Conservation (phyloP, 2,888 invertebrate genomes). For the Drosophila barbarae region DNA sequence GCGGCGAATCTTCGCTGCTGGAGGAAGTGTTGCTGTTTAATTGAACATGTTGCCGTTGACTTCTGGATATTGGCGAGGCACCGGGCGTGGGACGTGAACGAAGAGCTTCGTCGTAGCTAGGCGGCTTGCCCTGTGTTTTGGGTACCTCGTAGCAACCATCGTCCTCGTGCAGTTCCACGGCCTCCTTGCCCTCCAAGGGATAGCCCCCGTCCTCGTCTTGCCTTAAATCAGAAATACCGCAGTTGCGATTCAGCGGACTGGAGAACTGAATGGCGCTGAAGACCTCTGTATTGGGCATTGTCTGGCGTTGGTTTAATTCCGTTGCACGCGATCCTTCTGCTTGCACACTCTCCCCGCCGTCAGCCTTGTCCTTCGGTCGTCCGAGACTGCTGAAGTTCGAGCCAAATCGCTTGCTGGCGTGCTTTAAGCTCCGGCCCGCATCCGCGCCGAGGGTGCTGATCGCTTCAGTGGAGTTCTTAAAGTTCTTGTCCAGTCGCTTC, state of each 20-base stretch:
- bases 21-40: conserved; percentile 39
- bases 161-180: conserved; percentile 12
- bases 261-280: conserved; percentile 78
- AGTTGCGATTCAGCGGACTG: conserved; percentile 77
- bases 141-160: conserved; percentile 78
- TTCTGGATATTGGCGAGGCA: conserved; percentile 44
- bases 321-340: conserved; percentile 9
- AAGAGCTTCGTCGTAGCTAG: conserved; percentile 77
- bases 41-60: conserved; percentile 28
- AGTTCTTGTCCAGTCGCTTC: conserved; percentile 78
- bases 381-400: conserved; percentile 72
- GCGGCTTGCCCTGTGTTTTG: conserved; percentile 57
- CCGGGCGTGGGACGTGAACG: conserved; percentile 43
- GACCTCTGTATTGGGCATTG: conserved; percentile 77
- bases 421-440: conserved; percentile 74
- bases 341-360: conserved; percentile 6
- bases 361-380: conserved; percentile 34
- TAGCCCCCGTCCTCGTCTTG: background rate
- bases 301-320: conserved; percentile 76
- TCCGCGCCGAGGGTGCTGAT: conserved; percentile 74
- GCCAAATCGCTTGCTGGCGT: conserved; percentile 73
- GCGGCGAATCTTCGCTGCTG: conserved; percentile 57
- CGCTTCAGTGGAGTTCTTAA: conserved; percentile 76
- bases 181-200: background rate
- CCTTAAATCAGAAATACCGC: conserved; percentile 66